Conservation (phyloP, 2,888 invertebrate genomes). For the Apamea crenata region DNA sequence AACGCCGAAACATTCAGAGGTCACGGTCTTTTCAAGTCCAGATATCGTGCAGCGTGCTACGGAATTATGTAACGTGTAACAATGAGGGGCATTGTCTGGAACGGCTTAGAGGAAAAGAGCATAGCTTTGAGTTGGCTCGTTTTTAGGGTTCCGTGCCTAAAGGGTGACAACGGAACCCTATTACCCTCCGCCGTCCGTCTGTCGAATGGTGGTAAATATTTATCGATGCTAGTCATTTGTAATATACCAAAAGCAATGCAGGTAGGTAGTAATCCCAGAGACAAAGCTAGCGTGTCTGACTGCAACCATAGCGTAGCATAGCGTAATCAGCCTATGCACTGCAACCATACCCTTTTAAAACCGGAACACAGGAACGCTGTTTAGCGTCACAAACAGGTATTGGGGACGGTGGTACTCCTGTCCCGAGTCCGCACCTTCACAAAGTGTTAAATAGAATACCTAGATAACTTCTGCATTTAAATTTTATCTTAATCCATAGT, state of each 20-base stretch:
- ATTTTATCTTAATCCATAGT: too few relatives aligned
- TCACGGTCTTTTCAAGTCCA: conserved; percentile 21
- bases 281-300: neutral
- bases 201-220: too few relatives aligned
- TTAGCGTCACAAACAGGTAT: neutral
- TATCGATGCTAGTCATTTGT: too few relatives aligned
- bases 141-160: too few relatives aligned
- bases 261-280: neutral
- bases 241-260: neutral
- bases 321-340: too few relatives aligned
- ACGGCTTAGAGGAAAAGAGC: too few relatives aligned
- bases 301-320: neutral
- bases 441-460: too few relatives aligned
- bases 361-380: neutral
- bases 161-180: too few relatives aligned
- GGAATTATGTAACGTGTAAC: conserved; percentile 14
- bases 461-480: too few relatives aligned
- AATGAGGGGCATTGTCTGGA: neutral
- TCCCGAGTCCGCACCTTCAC: neutral
- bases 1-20: conserved; percentile 16
- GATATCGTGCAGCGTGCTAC: neutral
- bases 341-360: neutral
- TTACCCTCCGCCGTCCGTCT: too few relatives aligned
- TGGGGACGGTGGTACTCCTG: neutral
- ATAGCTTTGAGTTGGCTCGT: too few relatives aligned